Conservation (phyloP, 2,113 vertebrate species). For the Mellivora capensis region DNA sequence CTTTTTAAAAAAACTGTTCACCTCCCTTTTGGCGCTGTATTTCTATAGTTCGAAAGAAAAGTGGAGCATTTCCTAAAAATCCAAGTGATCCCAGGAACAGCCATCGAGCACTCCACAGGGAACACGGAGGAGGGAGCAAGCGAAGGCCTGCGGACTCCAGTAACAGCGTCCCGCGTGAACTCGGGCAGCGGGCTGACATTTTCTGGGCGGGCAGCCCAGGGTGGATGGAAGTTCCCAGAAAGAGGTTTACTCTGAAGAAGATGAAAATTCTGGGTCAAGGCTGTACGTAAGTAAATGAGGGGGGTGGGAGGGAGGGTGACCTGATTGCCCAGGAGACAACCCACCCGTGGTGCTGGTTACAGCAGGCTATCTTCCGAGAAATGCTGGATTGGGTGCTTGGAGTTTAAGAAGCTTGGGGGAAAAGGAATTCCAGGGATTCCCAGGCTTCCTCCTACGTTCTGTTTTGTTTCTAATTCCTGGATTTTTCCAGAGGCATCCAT, state of each 20-base stretch:
- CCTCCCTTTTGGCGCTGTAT: neutral
- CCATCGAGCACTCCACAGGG: neutral
- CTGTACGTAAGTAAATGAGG: neutral
- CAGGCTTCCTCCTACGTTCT: neutral
- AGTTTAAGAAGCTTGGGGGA: neutral
- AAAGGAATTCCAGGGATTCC: neutral
- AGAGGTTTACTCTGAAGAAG: neutral
- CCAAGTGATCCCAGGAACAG: neutral
- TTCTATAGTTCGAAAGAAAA: neutral
- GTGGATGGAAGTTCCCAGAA: neutral
- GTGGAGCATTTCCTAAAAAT: neutral
- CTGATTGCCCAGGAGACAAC: neutral
- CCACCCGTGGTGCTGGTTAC: rapidly evolving
- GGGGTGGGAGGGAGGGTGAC: neutral
- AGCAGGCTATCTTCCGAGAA: neutral
- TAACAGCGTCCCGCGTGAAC: neutral
- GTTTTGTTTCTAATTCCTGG: neutral
- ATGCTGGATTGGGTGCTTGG: neutral
- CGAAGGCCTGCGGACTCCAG: neutral
- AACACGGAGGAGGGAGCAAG: neutral
- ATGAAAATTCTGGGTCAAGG: neutral
- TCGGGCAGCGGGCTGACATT: neutral
- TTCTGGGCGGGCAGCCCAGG: neutral
- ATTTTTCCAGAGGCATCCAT: neutral
- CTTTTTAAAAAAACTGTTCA: neutral